phyloP scores from a whole-genome alignment of 2,113 vertebrate genomes.

The Notothenia coriiceps region DNA sequence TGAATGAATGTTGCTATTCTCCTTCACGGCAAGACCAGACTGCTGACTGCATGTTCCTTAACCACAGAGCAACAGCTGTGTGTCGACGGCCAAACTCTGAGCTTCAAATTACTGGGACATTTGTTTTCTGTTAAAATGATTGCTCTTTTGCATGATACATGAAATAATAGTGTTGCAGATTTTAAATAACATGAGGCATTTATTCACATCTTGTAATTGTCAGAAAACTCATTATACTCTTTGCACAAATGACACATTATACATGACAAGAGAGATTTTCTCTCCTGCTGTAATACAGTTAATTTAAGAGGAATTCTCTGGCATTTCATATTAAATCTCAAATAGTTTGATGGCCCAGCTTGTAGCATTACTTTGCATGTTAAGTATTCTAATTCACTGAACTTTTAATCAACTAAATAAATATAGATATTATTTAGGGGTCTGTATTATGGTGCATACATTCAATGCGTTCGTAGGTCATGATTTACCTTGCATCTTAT shows the following conservation, averaged over 20 bases:
- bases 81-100: neutral
- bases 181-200: neutral
- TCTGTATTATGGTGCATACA: neutral
- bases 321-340: neutral
- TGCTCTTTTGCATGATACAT: neutral
- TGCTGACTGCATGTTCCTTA: conserved; percentile 39
- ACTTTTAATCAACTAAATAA: neutral
- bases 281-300: neutral
- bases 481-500: too few relatives aligned
- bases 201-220: neutral
- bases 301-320: neutral
- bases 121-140: conserved; percentile 24
- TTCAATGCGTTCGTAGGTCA: neutral
- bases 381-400: neutral
- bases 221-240: neutral
- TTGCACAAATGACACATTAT: too few relatives aligned
- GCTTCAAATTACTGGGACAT: neutral
- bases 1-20: conserved; percentile 55
- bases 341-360: neutral
- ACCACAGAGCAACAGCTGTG: conserved; percentile 24
- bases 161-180: neutral
- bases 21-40: conserved; percentile 13
- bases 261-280: neutral
- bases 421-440: neutral
- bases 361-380: neutral